Evolutionary conservation across 64 coral and sea anemone genomes (phyloP).

Genomic region (Pachyseris speciosa): DNA sequence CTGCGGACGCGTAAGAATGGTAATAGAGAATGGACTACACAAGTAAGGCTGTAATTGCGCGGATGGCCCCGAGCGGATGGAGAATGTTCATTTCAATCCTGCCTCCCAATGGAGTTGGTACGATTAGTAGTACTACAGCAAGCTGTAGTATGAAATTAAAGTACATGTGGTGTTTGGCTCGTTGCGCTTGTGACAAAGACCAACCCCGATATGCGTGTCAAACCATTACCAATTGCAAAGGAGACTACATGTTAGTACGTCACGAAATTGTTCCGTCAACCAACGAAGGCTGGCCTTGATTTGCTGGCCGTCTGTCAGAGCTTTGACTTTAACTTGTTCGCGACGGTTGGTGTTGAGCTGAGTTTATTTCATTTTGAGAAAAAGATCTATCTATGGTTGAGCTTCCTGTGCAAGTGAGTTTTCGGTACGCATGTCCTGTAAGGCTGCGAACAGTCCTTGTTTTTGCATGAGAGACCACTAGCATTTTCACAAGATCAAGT

Average conservation of each 20-base stretch:
- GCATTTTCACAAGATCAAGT: no score
- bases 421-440: background rate
- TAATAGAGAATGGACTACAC: background rate
- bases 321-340: no score
- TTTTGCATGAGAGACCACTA: background rate
- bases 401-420: no score
- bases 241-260: no score
- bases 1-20: background rate
- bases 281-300: no score
- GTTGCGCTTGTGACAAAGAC: background rate
- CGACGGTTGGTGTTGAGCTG: no score
- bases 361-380: no score
- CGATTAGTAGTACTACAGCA: background rate
- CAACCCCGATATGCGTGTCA: background rate
- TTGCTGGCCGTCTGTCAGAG: no score
- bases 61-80: background rate
- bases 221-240: background rate
- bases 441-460: background rate
- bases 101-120: background rate
- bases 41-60: background rate
- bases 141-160: background rate
- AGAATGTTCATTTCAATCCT: background rate
- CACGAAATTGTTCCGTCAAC: no score
- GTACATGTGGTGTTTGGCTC: background rate
- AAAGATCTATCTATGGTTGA: no score